Percentiles rank a stretch among this genome's conserved stretches.
These are phyloP conservation scores for Phymorhynchus buccinoides DNA, from an alignment of 1,140 invertebrate species.

Conservation along the genomic window DNA sequence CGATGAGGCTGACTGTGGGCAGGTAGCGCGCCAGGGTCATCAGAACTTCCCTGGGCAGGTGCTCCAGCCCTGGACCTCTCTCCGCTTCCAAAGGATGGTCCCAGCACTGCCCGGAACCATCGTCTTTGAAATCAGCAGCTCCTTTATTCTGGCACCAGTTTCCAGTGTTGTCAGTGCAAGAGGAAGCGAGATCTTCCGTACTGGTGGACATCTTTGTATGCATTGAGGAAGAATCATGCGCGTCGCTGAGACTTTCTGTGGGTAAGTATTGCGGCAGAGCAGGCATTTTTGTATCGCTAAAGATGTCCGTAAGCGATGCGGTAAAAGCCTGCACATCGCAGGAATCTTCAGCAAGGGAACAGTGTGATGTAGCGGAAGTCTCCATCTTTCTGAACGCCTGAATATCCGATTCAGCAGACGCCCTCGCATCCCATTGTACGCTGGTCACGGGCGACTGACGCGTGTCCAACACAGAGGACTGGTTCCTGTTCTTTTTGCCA, in stretches of 20 bases:
- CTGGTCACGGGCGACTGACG: neutral
- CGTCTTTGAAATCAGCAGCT: neutral
- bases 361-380: no score
- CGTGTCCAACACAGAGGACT: neutral
- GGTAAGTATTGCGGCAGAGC: no score
- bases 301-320: no score
- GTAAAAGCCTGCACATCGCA: no score
- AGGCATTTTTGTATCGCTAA: no score
- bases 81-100: neutral
- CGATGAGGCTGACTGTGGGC: constrained; percentile 22
- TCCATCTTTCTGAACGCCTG: no score
- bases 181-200: no score
- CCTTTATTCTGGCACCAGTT: neutral
- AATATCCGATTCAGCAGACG: neutral
- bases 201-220: no score
- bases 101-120: neutral
- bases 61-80: neutral
- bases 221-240: no score
- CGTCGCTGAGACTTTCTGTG: no score
- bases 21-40: neutral
- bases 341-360: no score
- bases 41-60: constrained; percentile 18
- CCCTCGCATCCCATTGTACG: neutral
- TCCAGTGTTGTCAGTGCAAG: neutral
- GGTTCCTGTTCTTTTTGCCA: neutral